Evolutionary conservation across 2,113 vertebrate species (phyloP).

Genomic region (Dicrurus megarhynchus): DNA sequence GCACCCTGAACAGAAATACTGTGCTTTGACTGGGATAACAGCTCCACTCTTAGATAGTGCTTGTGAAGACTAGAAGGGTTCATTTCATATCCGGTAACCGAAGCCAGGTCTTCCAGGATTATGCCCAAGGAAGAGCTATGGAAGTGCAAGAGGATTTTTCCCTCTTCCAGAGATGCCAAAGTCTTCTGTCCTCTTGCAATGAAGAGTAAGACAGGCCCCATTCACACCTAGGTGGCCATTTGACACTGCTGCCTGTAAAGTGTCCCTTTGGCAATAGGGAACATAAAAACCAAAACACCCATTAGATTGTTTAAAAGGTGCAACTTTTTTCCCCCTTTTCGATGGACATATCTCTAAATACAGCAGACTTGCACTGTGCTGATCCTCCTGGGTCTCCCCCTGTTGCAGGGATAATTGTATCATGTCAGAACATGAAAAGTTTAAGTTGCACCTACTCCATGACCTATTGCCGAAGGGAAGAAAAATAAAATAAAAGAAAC

Average conservation of each 20-base stretch:
- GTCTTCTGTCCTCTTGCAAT: not conserved
- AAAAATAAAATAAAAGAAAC: not conserved
- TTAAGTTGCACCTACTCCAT: not conserved
- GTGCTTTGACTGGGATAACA: not conserved
- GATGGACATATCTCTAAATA: not conserved
- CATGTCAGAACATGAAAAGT: not conserved
- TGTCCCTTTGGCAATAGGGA: not conserved
- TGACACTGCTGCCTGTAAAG: not conserved
- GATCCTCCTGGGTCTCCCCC: not conserved
- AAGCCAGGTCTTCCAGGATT: not conserved
- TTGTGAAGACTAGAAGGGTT: not conserved
- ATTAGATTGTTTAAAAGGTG: not conserved
- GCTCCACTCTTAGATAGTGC: not conserved
- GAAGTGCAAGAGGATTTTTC: not conserved
- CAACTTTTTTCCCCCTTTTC: rapidly evolving
- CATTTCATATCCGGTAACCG: not conserved
- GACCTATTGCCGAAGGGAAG: not conserved
- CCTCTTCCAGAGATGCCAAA: not conserved
- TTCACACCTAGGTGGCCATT: not conserved
- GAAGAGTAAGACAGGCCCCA: not conserved
- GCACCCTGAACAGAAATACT: not conserved
- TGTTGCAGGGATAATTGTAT: not conserved
- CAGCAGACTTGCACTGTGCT: not conserved
- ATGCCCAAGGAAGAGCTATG: not conserved
- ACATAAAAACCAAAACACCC: not conserved